Base-by-base conservation (phyloP, 1,140 invertebrate genomes). In the Drosophila takahashii region DNA sequence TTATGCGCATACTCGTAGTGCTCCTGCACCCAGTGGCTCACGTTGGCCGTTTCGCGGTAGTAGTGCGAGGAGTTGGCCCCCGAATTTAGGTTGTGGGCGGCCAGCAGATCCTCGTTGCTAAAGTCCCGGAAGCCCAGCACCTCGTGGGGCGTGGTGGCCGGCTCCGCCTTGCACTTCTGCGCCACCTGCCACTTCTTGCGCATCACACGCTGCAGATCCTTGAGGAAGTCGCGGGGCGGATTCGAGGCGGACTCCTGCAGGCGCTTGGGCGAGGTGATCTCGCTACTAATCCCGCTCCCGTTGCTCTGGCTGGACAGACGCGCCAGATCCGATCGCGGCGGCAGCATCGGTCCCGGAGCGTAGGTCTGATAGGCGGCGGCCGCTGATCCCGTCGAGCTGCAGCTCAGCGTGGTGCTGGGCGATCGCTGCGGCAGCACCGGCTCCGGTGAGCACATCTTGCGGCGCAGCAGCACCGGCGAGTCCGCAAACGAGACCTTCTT, bases 151-250 rank as follows among this genome's bases (percentile, higher is more conserved):
- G 96, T 97, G 0, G 96, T 97, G 10, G 96, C 95, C 15, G 95
- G 94, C 89, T 98, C 97, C 1, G 95, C 90, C 92, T 97, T 97
- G 86, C 97, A 98, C 81, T 98, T 98, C 75, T 98, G 97, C 0
- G 97, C 96, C 1, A 97, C 96, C 90, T 98, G 96, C 97, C 97
- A 98, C 84, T 98, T 98, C 77, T 98, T 98, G 50, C 96, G 94
- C 96, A 98, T 98, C 0, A 98, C 97, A 47, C 97, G 93, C 77
- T 98, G 97, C 7, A 98, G 93, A 92, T 98, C 97, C 86, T 96
- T 96, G 8, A 98, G 93, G 79, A 98, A 98, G 45, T 96, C 96
- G 4, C 95, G 94, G 0, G 97, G 96, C 2, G 97, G 96, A 79
- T 96, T 96, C 59, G 94, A 95, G 32, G 94, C 93, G 0, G 95